These are phyloP conservation scores for Ditylenchus dipsaci DNA, from an alignment of 1,140 invertebrate species.

Conservation along the genomic window DNA sequence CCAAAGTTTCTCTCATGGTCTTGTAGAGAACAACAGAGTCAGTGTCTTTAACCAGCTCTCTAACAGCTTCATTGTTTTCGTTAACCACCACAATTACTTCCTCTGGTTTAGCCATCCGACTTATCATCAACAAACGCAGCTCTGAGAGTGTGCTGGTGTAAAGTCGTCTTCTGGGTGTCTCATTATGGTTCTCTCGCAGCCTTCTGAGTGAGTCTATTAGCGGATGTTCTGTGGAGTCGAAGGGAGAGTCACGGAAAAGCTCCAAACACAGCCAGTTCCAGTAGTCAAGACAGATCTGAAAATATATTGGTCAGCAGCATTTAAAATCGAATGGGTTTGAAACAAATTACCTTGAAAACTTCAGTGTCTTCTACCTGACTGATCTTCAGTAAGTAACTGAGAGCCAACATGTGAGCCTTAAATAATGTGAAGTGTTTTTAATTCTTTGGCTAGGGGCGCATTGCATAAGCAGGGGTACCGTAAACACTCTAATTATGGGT, in stretches of 20 bases:
- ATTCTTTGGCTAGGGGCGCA: too few species aligned
- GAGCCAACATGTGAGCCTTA: constrained; percentile 35
- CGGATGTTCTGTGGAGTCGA: constrained; percentile 64
- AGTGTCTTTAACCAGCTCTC: constrained; percentile 99
- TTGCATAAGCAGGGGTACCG: too few species aligned
- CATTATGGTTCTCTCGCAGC: constrained; percentile 25
- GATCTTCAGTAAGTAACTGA: constrained; percentile 89
- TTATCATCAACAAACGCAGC: constrained; percentile 97
- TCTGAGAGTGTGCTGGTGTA: constrained; percentile 77
- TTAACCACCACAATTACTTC: constrained; percentile 99
- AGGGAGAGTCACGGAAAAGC: constrained; percentile 71
- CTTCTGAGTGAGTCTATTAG: constrained; percentile 33
- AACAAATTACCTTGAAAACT: constrained; percentile 84
- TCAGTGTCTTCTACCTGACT: constrained; percentile 98
- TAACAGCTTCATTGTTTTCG: constrained; percentile 97
- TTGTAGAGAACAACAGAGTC: constrained; percentile 99
- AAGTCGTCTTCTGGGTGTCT: constrained; percentile 66
- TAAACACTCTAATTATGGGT: too few species aligned
- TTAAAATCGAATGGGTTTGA: neutral
- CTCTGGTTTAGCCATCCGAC: constrained; percentile 98
- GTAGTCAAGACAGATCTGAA: constrained; percentile 79
- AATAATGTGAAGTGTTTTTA: too few species aligned
- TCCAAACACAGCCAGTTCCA: constrained; percentile 90
- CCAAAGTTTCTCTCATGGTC: constrained; percentile 95
- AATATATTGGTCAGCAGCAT: neutral